Conservation (phyloP, 2,797 vertebrate genomes). For the Sebastes ruberrimus region DNA sequence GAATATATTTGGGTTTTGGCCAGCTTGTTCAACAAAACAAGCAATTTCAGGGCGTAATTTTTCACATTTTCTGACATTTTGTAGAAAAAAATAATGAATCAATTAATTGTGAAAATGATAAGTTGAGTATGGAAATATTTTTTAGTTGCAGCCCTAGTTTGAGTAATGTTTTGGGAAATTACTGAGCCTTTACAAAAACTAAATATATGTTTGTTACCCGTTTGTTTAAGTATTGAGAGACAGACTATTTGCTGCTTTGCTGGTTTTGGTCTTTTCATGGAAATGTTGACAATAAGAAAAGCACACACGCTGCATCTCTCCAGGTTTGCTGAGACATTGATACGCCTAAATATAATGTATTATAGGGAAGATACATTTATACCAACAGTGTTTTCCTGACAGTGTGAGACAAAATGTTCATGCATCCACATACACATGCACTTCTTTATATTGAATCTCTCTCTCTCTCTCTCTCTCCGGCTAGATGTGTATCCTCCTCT, state of each 20-base stretch:
- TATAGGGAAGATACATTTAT: not conserved
- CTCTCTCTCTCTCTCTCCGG: not conserved
- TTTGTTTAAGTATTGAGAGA: too few species aligned
- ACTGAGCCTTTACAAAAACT: too few species aligned
- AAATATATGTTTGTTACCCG: too few species aligned
- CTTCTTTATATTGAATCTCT: not conserved
- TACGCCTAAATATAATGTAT: not conserved
- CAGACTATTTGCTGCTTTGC: too few species aligned
- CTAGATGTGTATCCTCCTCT: not conserved
- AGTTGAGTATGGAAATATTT: too few species aligned
- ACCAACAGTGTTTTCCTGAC: not conserved
- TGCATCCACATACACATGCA: not conserved
- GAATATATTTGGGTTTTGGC: not conserved
- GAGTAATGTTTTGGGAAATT: not conserved
- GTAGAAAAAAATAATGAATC: not conserved
- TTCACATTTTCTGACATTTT: not conserved
- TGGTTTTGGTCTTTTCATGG: not conserved
- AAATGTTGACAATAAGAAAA: not conserved
- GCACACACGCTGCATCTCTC: not conserved
- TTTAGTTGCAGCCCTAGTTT: not conserved
- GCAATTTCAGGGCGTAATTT: not conserved
- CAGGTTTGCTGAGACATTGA: not conserved
- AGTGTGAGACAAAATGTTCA: not conserved
- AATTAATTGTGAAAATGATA: not conserved
- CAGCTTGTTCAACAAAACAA: not conserved